phyloP scores from a whole-genome alignment of 1,140 invertebrate genomes.

The Drosophila melanogaster region DNA sequence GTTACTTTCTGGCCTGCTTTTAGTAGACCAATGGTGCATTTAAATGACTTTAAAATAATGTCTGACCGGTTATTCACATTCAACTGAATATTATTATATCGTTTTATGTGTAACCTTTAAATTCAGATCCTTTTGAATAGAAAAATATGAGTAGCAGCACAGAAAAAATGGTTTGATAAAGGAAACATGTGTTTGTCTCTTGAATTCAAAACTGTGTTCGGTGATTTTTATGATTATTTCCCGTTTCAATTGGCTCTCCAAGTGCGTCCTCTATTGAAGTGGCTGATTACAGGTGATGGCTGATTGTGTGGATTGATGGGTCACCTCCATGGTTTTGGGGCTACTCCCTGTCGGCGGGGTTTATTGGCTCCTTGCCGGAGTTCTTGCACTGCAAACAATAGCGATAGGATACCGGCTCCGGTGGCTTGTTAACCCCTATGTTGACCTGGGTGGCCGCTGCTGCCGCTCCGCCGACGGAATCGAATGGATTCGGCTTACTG shows the following conservation, averaged over 20 bases:
- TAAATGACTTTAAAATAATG: neutral
- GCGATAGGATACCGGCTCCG: conserved; percentile 70
- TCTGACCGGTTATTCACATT: neutral
- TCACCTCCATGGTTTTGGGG: conserved; percentile 1
- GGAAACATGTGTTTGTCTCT: neutral
- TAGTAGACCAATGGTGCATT: neutral
- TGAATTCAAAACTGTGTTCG: conserved; percentile 1
- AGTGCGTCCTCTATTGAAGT: conserved; percentile 34
- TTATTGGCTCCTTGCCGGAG: conserved; percentile 32
- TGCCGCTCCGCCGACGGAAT: conserved; percentile 40
- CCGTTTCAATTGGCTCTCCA: conserved; percentile 11
- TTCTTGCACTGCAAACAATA: conserved; percentile 69
- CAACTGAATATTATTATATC: neutral
- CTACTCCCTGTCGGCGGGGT: conserved; percentile 26
- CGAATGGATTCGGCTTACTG: conserved; percentile 62
- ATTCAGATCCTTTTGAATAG: neutral
- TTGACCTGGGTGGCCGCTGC: conserved; percentile 14
- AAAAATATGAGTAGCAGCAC: neutral
- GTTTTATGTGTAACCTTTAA: neutral
- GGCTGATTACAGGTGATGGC: conserved; percentile 33
- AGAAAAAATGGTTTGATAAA: neutral
- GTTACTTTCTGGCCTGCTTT: neutral
- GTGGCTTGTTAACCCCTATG: conserved; percentile 41
- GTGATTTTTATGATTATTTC: neutral
- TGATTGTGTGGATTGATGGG: conserved; percentile 1